Evolutionary conservation across 2,888 invertebrate genomes (phyloP), one percentile per base, ranked within the genome.

Genomic region (Iphiclides podalirius): DNA sequence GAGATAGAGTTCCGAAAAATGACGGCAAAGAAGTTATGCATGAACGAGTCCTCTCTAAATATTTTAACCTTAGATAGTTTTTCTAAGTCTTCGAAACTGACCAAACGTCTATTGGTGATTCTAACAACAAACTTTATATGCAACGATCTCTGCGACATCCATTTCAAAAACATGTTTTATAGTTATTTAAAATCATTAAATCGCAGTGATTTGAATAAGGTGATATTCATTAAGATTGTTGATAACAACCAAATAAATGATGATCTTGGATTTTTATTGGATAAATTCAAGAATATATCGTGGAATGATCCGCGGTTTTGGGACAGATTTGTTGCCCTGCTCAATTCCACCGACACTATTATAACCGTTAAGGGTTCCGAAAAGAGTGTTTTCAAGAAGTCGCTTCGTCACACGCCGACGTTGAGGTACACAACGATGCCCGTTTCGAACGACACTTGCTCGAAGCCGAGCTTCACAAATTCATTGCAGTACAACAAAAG

Each of bases 291-390:
- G 44, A 92, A 92, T 65, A 90, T 93, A 61, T 91, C 93, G 51
- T 94, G 93, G 92, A 93, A 92, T 57, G 95, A 96, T 70, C 92
- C 93, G 43, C 90, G 94, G 57, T 96, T 96, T 82, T 96, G 96
- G 96, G 94, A 95, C 65, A 94, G 94, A 75, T 90, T 96, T 55
- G 90, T 93, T 71, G 91, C 94, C 51, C 91, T 95, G 88, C 93
- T 95, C 36, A 95, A 95, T 75, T 93, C 94, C 2, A 88, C 87
- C 20, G 88, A 88, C 61, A 88, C 87, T 54, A 86, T 88, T 70
- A 90, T 91, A 53, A 90, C 88, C 12, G 75, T 88, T 48, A 81
- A 81, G 72, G 72, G 78, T 55, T 72, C 82, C 47, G 79, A 88
- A 52, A 84, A 80, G 60, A 82, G 89, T 62, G 81, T 84, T 60